These are phyloP conservation scores for Telmatherina bonti DNA, from an alignment of 2,797 vertebrate species.

Conservation along the genomic window DNA sequence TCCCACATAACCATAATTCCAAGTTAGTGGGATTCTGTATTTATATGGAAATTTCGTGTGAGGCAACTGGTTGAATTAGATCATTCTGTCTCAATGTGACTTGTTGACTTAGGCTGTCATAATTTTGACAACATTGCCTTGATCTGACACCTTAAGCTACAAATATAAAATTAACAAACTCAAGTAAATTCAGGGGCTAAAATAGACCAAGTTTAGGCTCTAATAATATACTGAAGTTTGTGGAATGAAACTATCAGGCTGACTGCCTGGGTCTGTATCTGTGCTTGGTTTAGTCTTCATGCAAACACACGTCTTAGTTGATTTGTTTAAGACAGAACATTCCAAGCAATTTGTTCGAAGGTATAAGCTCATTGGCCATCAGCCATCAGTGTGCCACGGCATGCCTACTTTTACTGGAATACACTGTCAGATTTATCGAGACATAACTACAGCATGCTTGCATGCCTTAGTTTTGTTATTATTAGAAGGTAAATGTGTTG, in stretches of 20 bases:
- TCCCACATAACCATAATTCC: slow-evolving; percentile 35
- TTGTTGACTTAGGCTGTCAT: not conserved
- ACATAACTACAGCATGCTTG: slow-evolving; percentile 1
- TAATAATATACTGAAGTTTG: too few relatives aligned
- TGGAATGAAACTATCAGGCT: not conserved
- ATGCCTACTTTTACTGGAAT: not conserved
- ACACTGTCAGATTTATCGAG: not conserved
- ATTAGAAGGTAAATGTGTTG: too few relatives aligned
- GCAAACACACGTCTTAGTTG: slow-evolving; percentile 18
- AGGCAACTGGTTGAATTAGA: slow-evolving; percentile 17
- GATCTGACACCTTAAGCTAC: too few relatives aligned
- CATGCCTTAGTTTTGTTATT: not conserved
- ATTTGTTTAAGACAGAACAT: slow-evolving; percentile 13
- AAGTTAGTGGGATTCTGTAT: slow-evolving; percentile 22
- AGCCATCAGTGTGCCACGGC: slow-evolving; percentile 2
- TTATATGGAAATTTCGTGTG: slow-evolving; percentile 17
- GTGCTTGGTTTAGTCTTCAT: slow-evolving; percentile 12
- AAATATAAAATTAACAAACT: too few relatives aligned
- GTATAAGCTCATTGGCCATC: not conserved
- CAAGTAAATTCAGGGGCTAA: too few relatives aligned
- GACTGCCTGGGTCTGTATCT: slow-evolving; percentile 6
- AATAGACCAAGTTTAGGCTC: too few relatives aligned
- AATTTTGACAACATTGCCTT: too few relatives aligned
- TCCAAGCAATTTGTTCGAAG: slow-evolving; percentile 21
- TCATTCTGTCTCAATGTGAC: slow-evolving; percentile 10